Evolutionary conservation across 1,140 invertebrate species (phyloP).

Genomic region (Camponotus floridanus): DNA sequence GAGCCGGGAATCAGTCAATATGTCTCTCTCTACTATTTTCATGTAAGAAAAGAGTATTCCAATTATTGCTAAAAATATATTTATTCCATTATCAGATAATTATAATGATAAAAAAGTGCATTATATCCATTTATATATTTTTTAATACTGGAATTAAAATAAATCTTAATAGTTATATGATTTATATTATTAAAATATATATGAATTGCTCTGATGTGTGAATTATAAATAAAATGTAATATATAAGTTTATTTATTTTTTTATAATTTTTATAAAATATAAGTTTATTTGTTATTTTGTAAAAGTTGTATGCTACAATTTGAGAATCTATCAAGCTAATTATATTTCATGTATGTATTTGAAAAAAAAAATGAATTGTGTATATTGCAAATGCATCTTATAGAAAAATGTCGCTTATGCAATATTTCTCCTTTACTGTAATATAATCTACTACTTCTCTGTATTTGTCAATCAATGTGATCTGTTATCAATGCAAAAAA

Average conservation of each 20-base stretch:
- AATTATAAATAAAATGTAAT: background rate
- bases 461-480: slow-evolving; percentile 60
- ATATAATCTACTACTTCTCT: slow-evolving; percentile 48
- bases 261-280: background rate
- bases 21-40: slow-evolving; percentile 16
- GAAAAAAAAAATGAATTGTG: slow-evolving; percentile 5
- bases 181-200: slow-evolving; percentile 39
- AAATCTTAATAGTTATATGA: background rate
- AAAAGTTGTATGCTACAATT: slow-evolving; percentile 25
- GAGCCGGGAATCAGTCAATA: slow-evolving; percentile 45
- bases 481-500: slow-evolving; percentile 42
- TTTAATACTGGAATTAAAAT: slow-evolving; percentile 22
- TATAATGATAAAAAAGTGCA: background rate
- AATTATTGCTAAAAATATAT: slow-evolving; percentile 19
- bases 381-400: background rate
- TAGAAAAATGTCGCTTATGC: slow-evolving; percentile 15
- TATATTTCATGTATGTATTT: slow-evolving; percentile 22
- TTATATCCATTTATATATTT: slow-evolving; percentile 1
- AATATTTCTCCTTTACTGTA: slow-evolving; percentile 42
- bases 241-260: slow-evolving; percentile 48
- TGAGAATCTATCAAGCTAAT: slow-evolving; percentile 7
- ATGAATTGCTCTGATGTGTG: background rate
- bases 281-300: slow-evolving; percentile 48
- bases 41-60: slow-evolving; percentile 30
- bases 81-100: slow-evolving; percentile 25